Base-by-base conservation (phyloP, 2,888 invertebrate species). In the Erpobdella octoculata region DNA sequence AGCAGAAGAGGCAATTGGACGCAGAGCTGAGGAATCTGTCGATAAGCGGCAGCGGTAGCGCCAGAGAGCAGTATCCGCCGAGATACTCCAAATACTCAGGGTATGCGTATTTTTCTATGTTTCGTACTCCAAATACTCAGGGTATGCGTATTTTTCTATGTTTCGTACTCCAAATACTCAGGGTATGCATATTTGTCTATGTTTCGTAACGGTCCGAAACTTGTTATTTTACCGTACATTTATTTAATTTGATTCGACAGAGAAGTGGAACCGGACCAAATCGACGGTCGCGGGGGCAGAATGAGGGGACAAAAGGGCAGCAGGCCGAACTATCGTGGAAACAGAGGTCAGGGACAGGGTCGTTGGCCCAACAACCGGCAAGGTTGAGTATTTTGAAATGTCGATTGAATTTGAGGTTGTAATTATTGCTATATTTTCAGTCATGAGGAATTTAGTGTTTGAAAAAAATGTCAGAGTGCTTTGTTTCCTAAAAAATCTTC, bases 1-100 rank as follows among this genome's bases (percentile, higher is more conserved):
- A 67, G 25, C 67, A 71, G 59, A 67, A 71, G 46, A 48, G 71
- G 28, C 71, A 71, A 33, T 41, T 71, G 67, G 58, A 67, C 38
- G 38, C 61, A 46, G 67, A 66, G 70, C 33, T 62, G 36, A 61
- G 67, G 59, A 67, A 71, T 31, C 36, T 69, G 33, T 58, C 31
- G 8, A 69, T 69, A 35, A 58, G 46, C 35, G 25, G 9, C 36
- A 65, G 21, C 37, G 35, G 5, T 41, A 46, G 58, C 69, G 31
- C 69, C 53, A 53, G 53, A 15, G 53, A 53, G 28, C 53, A 53
- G 15, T 62, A 28, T 18, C 62, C 62, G 8, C 62, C 62, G n/a
- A 62, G 62, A 31, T 62, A 62, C 31, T 35, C 62, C 35, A 62
- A 35, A 35, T 62, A 62, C 25, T 35, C 62, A n/a, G 33, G 62